Conservation (phyloP, 2,888 invertebrate species). For the Hyalella azteca region DNA sequence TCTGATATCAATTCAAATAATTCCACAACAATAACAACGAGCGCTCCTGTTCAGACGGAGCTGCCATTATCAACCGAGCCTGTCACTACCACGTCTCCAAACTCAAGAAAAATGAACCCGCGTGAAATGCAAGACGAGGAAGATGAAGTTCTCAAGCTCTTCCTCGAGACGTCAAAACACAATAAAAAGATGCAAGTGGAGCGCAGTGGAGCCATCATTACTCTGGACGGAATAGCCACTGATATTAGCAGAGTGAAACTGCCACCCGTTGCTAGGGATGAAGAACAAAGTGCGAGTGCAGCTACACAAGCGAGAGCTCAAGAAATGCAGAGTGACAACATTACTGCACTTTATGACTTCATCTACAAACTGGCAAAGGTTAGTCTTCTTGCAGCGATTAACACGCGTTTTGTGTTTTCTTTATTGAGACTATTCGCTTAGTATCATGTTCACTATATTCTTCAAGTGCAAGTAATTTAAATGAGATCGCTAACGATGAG, state of each 20-base stretch:
- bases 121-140: background rate
- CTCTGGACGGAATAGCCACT: conserved; percentile 15
- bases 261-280: background rate
- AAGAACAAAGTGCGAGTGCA: background rate
- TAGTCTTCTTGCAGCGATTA: too few relatives aligned
- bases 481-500: too few relatives aligned
- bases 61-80: background rate
- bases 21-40: background rate
- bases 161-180: conserved; percentile 22
- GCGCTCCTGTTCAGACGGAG: background rate
- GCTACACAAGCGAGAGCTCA: background rate
- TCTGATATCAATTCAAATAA: background rate
- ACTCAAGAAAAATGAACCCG: background rate
- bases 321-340: background rate
- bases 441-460: too few relatives aligned
- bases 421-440: too few relatives aligned
- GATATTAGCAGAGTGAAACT: background rate
- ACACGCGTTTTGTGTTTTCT: too few relatives aligned
- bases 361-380: conserved; percentile 16
- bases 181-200: conserved; percentile 12
- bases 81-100: background rate
- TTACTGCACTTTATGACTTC: background rate
- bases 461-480: too few relatives aligned
- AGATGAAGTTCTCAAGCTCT: background rate
- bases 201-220: background rate